Evolutionary conservation across 2,888 invertebrate species (phyloP), one percentile per base, ranked within the genome.

Genomic region (Netelia virgata): DNA sequence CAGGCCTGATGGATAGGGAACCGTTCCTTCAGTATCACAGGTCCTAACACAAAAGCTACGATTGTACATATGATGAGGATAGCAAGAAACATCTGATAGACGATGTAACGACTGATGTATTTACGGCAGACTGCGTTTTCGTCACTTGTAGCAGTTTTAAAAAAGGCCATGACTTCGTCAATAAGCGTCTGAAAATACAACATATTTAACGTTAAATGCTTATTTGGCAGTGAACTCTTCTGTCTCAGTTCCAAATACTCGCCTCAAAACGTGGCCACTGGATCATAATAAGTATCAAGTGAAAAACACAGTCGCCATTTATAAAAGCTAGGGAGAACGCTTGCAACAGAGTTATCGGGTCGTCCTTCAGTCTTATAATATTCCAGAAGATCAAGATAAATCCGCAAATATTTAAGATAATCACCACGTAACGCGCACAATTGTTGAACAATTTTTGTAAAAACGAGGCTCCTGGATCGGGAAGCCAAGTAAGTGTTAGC

Each of bases 401-500:
- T 78, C 84, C 86, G 23, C 82, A 86, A 87, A 1, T 74, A 14
- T 64, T 36, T 76, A 84, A 1, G 88, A 20, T 14, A 11, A 63
- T 53, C 0, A 43, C n/a, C 1, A 47, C n/a, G 23, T 69, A 85
- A 89, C 89, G 90, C 10, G 81, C 50, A 1, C 84, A 61, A 82
- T 89, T 82, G 41, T 86, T 69, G 1, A 88, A 0, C 3, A 88
- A 53, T 8, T 82, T 64, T 85, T 68, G 6, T 53, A 53, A 41
- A 18, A 82, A 43, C 36, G 57, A 85, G 1, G 80, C 76, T 41
- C 73, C 78, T 0, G 23, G 18, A 55, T 88, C 77, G 1, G 85
- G 84, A 0, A 90, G 91, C 90, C 90, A 91, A 14, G 88, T 89
- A 9, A 87, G 82, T 0, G 85, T 88, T 3, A 90, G 28, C 59